Base-by-base conservation (phyloP, 2,797 vertebrate genomes). In the Megaceryle alcyon region DNA sequence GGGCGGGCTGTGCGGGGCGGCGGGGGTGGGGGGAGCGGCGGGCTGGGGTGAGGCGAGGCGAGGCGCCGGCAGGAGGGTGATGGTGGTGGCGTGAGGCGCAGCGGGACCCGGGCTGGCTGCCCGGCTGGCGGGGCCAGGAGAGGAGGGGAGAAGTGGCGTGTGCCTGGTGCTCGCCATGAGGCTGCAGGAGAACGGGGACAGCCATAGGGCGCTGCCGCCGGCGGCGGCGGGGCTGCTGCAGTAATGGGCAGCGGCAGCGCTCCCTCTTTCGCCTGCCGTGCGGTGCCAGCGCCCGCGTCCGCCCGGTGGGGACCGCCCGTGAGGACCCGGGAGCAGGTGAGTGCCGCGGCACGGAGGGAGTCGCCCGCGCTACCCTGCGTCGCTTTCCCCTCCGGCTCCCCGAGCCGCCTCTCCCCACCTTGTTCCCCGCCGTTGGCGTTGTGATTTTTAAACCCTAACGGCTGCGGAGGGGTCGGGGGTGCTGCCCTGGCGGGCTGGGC, bases 31-130 rank as follows among this genome's bases (percentile, higher is more conserved):
- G 48, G 44, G 44, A 20, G 44, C 44, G 44, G 44, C 44, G 46
- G 16, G 59, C 69, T 88, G 97, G n/a, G 41, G 31, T 17, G 57
- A 29, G 51, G 69, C 54, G 54, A 21, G 49, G 82, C 61, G 54
- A 23, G 48, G 69, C 54, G 72, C 88, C 77, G 92, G 86, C 59
- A 46, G 82, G 92, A 83, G 88, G 84, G 96, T 75, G 96, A 97
- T 96, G 95, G 94, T 94, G 90, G 94, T 23, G 88, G 93, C 41
- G 94, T 95, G 65, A 91, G 75, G 68, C 43, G 94, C 90, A 68
- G 71, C 9, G 57, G 26, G 44, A 70, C 5, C 19, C 10, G 69
- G 41, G 96, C 95, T 92, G 64, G 35, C 21, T 39, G 92, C 68
- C 60, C 70, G 49, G 61, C 66, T 9, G 44, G 26, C 80, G 25